Base-by-base conservation (phyloP, 1,140 invertebrate species). In the Portunus trituberculatus region DNA sequence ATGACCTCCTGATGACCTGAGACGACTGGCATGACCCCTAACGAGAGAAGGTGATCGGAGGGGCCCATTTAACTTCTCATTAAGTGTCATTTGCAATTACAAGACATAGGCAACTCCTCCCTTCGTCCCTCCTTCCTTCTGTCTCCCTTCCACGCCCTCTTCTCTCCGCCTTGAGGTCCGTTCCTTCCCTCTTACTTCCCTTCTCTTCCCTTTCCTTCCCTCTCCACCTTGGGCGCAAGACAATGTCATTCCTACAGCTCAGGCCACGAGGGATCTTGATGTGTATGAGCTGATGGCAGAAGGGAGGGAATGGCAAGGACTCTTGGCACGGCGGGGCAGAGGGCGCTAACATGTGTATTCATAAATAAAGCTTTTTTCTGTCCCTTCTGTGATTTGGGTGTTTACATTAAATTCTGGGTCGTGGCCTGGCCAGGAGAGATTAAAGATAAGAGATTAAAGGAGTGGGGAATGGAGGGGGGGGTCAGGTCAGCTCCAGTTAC, bases 1-100 rank as follows among this genome's bases (percentile, higher is more conserved):
- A 93, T 84, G 92, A 93, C 91, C 89, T 48, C 59, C 67, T 91
- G 88, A 91, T 95, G 94, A 91, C 89, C 94, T 83, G 52, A 46
- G 46, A 59, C 88, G 76, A 48, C 88, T 87, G 28, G 32, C 67
- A 82, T 82, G 89, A 82, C 76, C 89, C 82, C 76, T 94, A 84
- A 94, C 93, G 93, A 91, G n/a, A 86, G 84, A 84, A 86, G 84
- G 91, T 93, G 91, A 95, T 95, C 91, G 92, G 94, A 92, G 84
- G 94, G 86, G 12, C 25, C 67, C 94, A 67, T 95, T 95, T 95
- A 95, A 87, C 94, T 95, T 92, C 91, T 95, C 94, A 95, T 95
- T 95, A 95, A 92, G 91, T 92, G 84, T 95, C 94, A 95, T 95
- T 95, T 95, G 94, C 94, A 95, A 95, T 95, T 95, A 95, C 94